Percentiles rank a stretch among this genome's conserved stretches.
These are phyloP conservation scores for Mimumesa dahlbomi DNA, from an alignment of 2,888 invertebrate species.

Conservation along the genomic window DNA sequence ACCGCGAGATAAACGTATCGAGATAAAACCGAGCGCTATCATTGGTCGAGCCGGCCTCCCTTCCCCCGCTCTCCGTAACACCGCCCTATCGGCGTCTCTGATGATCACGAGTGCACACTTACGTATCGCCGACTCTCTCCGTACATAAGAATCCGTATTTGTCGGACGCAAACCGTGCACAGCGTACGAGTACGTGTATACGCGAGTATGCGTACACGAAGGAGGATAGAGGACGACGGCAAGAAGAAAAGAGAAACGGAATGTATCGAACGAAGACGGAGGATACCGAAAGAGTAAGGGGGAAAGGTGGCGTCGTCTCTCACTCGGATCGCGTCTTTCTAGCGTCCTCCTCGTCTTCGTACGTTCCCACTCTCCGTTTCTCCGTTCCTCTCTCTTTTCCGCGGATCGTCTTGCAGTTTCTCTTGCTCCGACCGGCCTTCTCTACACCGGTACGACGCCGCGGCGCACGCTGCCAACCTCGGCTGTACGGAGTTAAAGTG, in stretches of 20 bases:
- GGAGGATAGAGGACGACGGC: background rate
- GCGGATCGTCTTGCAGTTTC: background rate
- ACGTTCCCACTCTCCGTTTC: conserved; percentile 22
- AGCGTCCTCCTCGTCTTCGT: conserved; percentile 15
- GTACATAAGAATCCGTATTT: conserved; percentile 66
- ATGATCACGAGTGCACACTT: conserved; percentile 21
- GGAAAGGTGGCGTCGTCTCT: background rate
- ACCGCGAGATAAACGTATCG: conserved; percentile 75
- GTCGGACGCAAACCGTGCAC: conserved; percentile 50
- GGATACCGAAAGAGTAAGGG: background rate
- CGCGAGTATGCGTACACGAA: background rate
- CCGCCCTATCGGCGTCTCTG: conserved; percentile 21
- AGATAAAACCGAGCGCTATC: conserved; percentile 75
- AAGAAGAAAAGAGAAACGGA: background rate
- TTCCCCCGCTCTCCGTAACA: conserved; percentile 26
- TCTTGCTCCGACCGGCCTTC: conserved; percentile 29
- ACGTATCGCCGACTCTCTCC: conserved; percentile 35
- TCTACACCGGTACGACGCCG: background rate
- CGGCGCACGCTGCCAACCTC: conserved; percentile 7
- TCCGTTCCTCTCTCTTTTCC: background rate
- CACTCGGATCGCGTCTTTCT: conserved; percentile 1
- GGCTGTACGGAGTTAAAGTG: conserved; percentile 25
- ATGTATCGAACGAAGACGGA: too few relatives aligned
- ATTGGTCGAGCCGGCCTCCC: conserved; percentile 69
- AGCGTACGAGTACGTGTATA: background rate